A percentile compares a stretch with the other conserved stretches of the same genome.
Evolutionary conservation across 2,888 invertebrate genomes (phyloP).

Genomic region (Thalpophila matura): DNA sequence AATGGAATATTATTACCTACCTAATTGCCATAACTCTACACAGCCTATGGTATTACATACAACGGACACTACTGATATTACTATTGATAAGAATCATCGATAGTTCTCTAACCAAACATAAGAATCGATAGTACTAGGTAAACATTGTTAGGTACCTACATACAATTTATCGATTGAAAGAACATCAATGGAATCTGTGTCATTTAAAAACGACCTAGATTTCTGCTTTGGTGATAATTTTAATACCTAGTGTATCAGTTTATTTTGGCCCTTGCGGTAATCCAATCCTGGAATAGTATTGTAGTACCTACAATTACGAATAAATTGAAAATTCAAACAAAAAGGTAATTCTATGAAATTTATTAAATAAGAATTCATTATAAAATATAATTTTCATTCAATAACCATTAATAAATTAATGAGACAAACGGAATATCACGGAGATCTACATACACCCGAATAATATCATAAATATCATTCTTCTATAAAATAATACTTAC

Average conservation of each 20-base stretch:
- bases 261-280: too few relatives aligned
- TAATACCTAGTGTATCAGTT: too few relatives aligned
- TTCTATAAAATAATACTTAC: constrained; percentile 27
- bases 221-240: too few relatives aligned
- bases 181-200: neutral
- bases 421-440: constrained; percentile 38
- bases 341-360: constrained; percentile 12
- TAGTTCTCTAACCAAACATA: constrained; percentile 8
- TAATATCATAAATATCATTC: constrained; percentile 25
- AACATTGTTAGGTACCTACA: too few relatives aligned
- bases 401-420: constrained; percentile 34
- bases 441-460: constrained; percentile 43
- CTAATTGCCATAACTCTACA: neutral
- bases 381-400: constrained; percentile 31
- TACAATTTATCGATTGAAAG: neutral
- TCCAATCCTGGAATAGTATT: too few relatives aligned
- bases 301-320: too few relatives aligned
- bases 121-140: neutral
- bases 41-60: neutral
- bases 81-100: neutral
- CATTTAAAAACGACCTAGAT: too few relatives aligned
- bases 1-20: too few relatives aligned
- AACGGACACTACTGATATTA: constrained; percentile 11
- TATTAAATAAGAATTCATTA: constrained; percentile 41
- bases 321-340: constrained; percentile 10